Base-by-base conservation (phyloP, 2,888 invertebrate genomes). In the Colostygia pectinataria region DNA sequence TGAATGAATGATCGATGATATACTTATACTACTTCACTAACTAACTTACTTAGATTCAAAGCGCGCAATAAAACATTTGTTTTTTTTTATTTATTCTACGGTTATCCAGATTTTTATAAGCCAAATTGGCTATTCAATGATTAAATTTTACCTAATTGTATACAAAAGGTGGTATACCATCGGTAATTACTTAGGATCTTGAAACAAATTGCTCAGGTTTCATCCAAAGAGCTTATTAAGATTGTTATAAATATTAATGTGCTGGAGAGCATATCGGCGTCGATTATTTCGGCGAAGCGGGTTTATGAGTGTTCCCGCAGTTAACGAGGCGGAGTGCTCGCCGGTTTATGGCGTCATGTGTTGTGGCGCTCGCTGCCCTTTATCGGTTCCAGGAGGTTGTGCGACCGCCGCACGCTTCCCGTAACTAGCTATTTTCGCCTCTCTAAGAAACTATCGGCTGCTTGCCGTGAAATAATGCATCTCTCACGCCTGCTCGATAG, bases 341-440 rank as follows among this genome's bases (percentile, higher is more conserved):
- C 75, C 70, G 66, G 77, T 80, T 83, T 78, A 83, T 68, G 68
- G 77, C 78, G 66, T 63, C 67, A 65, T 65, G 37, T 46, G 52
- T 31, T 47, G 36, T 41, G 52, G 52, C 52, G 52, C 71, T 67
- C 64, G 72, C 70, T 75, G 75, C 73, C 79, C 82, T 85, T 87
- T 87, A 88, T 88, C 74, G 85, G 80, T 89, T 89, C 89, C 74
- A 66, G 77, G 89, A 89, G 81, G 78, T 74, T 77, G 78, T 72
- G 77, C 74, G 80, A 77, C 84, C 79, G 80, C 83, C 83, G 73
- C 77, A 77, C 75, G 74, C 69, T 88, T 88, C 86, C 71, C 76
- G 74, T 69, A 88, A 83, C 73, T 65, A 59, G 80, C 85, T 88
- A 88, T 88, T 88, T 89, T 82, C 71, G 81, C 78, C 61, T 68